phyloP scores from a whole-genome alignment of 2,113 vertebrate genomes.

The Aviceda subcristata region DNA sequence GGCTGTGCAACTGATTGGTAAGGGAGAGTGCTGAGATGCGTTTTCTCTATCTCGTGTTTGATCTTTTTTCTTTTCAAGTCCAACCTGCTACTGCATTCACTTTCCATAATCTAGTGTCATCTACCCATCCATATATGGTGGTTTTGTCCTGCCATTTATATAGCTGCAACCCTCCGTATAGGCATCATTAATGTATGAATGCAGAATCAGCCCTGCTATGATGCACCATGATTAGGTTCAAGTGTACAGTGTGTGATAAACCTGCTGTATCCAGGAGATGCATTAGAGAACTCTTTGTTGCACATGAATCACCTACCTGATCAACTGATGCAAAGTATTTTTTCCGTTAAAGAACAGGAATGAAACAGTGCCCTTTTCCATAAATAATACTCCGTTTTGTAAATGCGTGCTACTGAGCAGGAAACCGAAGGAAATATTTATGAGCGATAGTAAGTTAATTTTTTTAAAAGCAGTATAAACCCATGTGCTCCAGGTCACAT shows the following conservation, averaged over 20 bases:
- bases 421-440: neutral
- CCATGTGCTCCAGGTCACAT: neutral
- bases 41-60: slow-evolving; percentile 2
- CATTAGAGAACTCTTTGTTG: neutral
- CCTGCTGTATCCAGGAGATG: neutral
- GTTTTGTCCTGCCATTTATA: neutral
- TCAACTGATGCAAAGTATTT: neutral
- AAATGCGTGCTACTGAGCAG: neutral
- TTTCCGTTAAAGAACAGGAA: neutral
- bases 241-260: neutral
- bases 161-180: neutral
- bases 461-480: neutral
- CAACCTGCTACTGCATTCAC: neutral
- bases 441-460: neutral
- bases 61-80: slow-evolving; percentile 17
- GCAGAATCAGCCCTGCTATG: neutral
- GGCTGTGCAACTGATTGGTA: neutral
- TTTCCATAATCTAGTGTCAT: neutral
- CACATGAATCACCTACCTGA: neutral
- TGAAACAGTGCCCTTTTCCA: neutral
- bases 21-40: neutral
- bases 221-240: neutral
- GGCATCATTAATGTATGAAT: neutral
- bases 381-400: neutral
- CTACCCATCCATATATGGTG: neutral